These are phyloP conservation scores for Colius striatus DNA, from an alignment of 2,113 vertebrate species.

Conservation along the genomic window DNA sequence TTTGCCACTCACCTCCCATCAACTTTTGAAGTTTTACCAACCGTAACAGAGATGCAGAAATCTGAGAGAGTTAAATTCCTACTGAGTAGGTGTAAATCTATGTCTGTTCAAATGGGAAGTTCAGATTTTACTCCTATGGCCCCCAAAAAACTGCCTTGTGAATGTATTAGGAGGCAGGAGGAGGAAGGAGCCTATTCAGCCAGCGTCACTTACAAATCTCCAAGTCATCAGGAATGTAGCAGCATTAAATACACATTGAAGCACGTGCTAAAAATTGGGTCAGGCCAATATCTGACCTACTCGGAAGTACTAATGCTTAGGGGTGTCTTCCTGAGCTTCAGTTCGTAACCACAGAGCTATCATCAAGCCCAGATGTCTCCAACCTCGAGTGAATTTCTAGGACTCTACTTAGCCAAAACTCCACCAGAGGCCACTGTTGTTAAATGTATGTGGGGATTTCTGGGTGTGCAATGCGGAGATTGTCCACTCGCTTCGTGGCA, in stretches of 20 bases:
- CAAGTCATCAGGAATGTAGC: background rate
- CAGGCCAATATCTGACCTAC: background rate
- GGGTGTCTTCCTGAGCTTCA: background rate
- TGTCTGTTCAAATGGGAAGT: background rate
- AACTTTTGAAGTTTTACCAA: background rate
- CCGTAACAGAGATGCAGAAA: background rate
- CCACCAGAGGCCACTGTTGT: slow-evolving; percentile 74
- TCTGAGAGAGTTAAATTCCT: background rate
- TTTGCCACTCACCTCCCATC: background rate
- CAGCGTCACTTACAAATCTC: background rate
- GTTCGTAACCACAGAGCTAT: background rate
- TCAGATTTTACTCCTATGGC: background rate
- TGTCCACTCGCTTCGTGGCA: background rate
- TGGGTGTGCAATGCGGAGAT: background rate
- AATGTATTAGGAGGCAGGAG: background rate
- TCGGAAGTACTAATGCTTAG: background rate
- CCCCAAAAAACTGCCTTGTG: background rate
- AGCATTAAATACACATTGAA: background rate
- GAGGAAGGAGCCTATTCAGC: background rate
- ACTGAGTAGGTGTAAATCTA: background rate
- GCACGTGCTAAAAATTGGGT: background rate
- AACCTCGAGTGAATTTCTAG: background rate
- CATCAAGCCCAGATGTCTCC: background rate
- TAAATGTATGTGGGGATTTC: slow-evolving; percentile 47
- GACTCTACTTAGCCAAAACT: background rate